Base-by-base conservation (phyloP, 2,113 vertebrate species). In the Willisornis vidua region DNA sequence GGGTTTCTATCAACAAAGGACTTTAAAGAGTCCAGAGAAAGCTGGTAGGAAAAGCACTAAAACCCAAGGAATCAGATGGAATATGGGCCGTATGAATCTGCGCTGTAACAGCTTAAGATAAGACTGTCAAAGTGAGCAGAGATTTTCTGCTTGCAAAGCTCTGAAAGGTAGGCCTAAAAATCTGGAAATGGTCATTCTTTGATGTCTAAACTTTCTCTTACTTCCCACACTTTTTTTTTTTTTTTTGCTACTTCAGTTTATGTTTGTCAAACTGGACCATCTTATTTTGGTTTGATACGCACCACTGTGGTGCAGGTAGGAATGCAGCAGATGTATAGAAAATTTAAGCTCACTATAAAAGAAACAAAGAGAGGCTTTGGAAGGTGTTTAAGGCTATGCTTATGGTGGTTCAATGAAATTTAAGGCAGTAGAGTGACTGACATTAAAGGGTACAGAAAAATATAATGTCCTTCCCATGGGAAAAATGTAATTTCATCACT, bases 401-500 rank as follows among this genome's bases (percentile, higher is more conserved):
- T 90, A 62, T 1, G 12, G 45, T 84, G 20, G 19, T 63, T 89
- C 61, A 68, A 41, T 58, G 48, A 81, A 67, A 37, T 61, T 81
- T 49, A 49, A 25, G 20, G 29, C 9, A n/a, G 3, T 14, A 8
- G 23, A 79, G 8, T 72, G 62, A 72, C 58, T 68, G 80, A 65
- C 65, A 68, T 37, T 63, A 78, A 74, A 59, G 51, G 33, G 8
- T 48, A 78, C 43, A 94, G 65, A 81, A 93, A 93, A 95, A 87
- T 87, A 68, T 8, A 72, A 58, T 46, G 52, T 45, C 49, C 76
- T 81, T 95, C 86, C 83, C 86, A 88, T 79, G 90, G 73, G 93
- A 95, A 94, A 96, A 95, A 89, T 82, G 65, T 66, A 61, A 95
- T 95, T 94, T 94, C 88, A 85, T 71, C 41, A 46, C 80, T 62